phyloP scores from a whole-genome alignment of 2,888 invertebrate species.

The Ptycholaimellus sp. region DNA sequence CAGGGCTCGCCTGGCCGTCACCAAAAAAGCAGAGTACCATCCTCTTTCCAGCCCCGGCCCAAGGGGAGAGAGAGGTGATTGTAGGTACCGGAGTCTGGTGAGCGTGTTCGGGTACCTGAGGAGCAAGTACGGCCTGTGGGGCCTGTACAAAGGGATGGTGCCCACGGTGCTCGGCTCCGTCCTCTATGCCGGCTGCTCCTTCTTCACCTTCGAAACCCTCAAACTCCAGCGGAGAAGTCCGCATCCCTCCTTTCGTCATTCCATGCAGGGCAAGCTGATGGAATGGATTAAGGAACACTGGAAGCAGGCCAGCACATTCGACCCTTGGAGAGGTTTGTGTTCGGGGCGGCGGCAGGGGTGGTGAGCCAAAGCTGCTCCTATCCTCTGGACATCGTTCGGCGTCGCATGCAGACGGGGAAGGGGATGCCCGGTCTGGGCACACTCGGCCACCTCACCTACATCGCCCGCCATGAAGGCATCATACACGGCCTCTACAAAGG shows the following conservation, averaged over 20 bases:
- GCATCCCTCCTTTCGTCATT: slow-evolving; percentile 9
- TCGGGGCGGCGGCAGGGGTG: slow-evolving; percentile 72
- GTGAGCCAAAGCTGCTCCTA: slow-evolving; percentile 83
- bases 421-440: slow-evolving; percentile 10
- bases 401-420: slow-evolving; percentile 27
- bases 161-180: slow-evolving; percentile 78
- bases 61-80: slow-evolving; percentile 1
- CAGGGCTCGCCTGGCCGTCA: slow-evolving; percentile 86
- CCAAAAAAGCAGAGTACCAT: slow-evolving; percentile 46
- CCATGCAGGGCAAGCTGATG: neutral
- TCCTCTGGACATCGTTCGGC: slow-evolving; percentile 72
- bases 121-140: slow-evolving; percentile 46
- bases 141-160: slow-evolving; percentile 59
- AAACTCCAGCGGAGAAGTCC: slow-evolving; percentile 53
- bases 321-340: slow-evolving; percentile 37
- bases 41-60: too few relatives aligned
- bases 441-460: slow-evolving; percentile 18
- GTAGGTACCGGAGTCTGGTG: too few relatives aligned
- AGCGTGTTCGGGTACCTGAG: slow-evolving; percentile 22
- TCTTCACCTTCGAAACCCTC: slow-evolving; percentile 82
- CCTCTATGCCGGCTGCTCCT: slow-evolving; percentile 85
- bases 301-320: slow-evolving; percentile 1
- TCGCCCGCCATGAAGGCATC: slow-evolving; percentile 48
- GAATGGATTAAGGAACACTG: slow-evolving; percentile 4
- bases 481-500: slow-evolving; percentile 82